phyloP scores from a whole-genome alignment of 2,113 vertebrate genomes.

The Burhinus bistriatus region DNA sequence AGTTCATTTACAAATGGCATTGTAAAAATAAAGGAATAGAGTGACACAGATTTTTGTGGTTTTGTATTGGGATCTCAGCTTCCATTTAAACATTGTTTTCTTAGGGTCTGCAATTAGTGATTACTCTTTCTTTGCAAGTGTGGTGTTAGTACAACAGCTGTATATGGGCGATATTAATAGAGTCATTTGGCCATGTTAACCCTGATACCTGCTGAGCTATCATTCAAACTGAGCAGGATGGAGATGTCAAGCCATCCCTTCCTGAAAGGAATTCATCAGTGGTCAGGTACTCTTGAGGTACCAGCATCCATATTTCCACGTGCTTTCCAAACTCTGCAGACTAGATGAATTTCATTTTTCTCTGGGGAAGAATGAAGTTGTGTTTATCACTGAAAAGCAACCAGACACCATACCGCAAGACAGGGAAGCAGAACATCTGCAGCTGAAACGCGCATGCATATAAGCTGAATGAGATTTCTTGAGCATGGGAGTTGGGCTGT shows the following conservation, averaged over 20 bases:
- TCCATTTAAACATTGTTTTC: background rate
- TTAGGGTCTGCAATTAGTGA: background rate
- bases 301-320: too few species aligned
- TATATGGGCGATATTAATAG: too few species aligned
- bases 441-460: too few species aligned
- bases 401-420: too few species aligned
- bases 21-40: background rate
- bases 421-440: too few species aligned
- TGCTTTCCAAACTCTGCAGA: too few species aligned
- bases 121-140: background rate
- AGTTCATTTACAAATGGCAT: background rate
- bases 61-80: background rate
- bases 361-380: too few species aligned
- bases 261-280: background rate
- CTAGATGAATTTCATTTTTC: too few species aligned
- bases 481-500: too few species aligned
- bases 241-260: background rate
- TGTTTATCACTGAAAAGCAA: too few species aligned
- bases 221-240: background rate
- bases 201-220: background rate
- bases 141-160: background rate
- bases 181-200: background rate
- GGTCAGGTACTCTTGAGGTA: too few species aligned
- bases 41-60: background rate
- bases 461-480: too few species aligned